These are phyloP conservation scores for Bubalus kerabau DNA, from an alignment of 2,113 vertebrate species.

Conservation along the genomic window DNA sequence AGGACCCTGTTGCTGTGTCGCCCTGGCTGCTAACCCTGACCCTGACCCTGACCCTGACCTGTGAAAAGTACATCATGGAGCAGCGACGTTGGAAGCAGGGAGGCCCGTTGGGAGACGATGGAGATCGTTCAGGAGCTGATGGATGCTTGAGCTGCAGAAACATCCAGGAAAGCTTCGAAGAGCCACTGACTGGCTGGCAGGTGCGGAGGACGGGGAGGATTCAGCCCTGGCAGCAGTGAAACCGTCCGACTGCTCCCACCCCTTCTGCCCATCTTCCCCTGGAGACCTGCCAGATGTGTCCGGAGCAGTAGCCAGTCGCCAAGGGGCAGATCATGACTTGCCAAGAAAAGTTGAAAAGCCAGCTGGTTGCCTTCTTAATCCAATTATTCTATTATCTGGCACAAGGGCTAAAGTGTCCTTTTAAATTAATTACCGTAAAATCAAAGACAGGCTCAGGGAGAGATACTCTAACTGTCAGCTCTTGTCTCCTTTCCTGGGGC, in stretches of 20 bases:
- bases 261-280: not conserved
- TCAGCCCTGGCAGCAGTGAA: not conserved
- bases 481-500: not conserved
- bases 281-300: not conserved
- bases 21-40: not conserved
- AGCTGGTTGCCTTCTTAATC: conserved; percentile 39
- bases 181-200: not conserved
- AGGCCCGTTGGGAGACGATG: not conserved
- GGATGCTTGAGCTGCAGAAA: not conserved
- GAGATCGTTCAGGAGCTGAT: not conserved
- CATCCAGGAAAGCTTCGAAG: not conserved
- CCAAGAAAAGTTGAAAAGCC: conserved; percentile 30
- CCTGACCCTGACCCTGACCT: not conserved
- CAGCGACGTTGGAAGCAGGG: not conserved
- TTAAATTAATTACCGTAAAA: conserved; percentile 40
- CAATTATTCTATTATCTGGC: conserved; percentile 32
- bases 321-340: not conserved
- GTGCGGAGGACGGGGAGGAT: not conserved
- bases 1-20: rapidly evolving
- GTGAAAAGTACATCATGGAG: not conserved
- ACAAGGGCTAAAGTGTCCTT: not conserved
- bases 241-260: not conserved
- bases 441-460: not conserved
- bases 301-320: not conserved
- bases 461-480: not conserved